phyloP scores from a whole-genome alignment of 2,888 invertebrate genomes.

The Phymatocera aterrima region DNA sequence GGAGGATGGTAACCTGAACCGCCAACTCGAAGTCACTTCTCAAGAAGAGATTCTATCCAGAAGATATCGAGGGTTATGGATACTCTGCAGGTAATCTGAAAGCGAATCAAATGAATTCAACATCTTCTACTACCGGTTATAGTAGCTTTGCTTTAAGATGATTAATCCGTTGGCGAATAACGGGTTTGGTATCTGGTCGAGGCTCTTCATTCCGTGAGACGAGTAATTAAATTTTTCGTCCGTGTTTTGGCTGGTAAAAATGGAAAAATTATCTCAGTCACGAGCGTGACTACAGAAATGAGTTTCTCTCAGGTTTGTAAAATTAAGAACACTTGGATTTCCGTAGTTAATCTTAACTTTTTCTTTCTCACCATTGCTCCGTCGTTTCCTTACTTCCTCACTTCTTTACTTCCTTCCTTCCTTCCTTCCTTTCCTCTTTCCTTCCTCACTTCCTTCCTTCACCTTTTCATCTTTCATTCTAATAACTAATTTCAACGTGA shows the following conservation, averaged over 20 bases:
- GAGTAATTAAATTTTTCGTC: conserved; percentile 3
- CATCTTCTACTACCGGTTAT: background rate
- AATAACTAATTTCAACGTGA: conserved; percentile 39
- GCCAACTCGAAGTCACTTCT: conserved; percentile 24
- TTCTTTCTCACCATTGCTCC: conserved; percentile 19
- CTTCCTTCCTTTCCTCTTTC: conserved; percentile 8
- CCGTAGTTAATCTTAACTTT: conserved; percentile 42
- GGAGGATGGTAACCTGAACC: conserved; percentile 14
- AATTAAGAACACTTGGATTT: conserved; percentile 39
- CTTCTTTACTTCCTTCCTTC: conserved; percentile 6
- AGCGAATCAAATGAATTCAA: conserved; percentile 12
- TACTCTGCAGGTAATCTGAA: background rate
- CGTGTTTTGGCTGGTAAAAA: conserved; percentile 10
- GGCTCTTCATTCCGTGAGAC: background rate
- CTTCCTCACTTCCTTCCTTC: background rate
- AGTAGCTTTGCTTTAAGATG: background rate
- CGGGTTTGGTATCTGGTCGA: background rate
- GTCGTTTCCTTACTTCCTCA: background rate
- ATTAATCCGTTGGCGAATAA: background rate
- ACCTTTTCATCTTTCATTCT: conserved; percentile 24
- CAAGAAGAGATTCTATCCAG: background rate
- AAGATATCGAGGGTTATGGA: background rate
- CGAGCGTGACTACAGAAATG: conserved; percentile 5
- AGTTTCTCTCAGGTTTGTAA: background rate
- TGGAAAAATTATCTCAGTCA: conserved; percentile 24